Percentiles rank a stretch among this genome's conserved stretches.
Evolutionary conservation across 2,888 invertebrate species (phyloP).

Genomic region (Melanostoma scalare): DNA sequence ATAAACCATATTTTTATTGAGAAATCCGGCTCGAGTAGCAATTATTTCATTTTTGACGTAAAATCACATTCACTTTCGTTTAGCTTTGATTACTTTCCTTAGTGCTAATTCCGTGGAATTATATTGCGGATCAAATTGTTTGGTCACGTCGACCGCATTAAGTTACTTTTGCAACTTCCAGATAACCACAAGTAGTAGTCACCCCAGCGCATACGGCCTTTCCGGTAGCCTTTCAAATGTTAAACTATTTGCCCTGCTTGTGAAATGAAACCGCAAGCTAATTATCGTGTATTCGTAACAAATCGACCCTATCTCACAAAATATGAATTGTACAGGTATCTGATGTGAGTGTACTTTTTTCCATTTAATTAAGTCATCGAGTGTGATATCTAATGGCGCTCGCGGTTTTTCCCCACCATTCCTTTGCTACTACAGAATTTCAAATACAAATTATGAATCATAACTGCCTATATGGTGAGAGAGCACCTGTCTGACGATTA

Average conservation of each 20-base stretch:
- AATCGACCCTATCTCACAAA: constrained; percentile 19
- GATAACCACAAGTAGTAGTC: constrained; percentile 56
- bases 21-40: too few species aligned
- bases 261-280: constrained; percentile 55
- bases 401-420: constrained; percentile 21
- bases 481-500: constrained; percentile 67
- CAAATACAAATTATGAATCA: constrained; percentile 64
- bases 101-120: constrained; percentile 40
- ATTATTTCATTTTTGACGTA: too few species aligned
- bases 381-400: constrained; percentile 55
- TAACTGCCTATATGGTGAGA: constrained; percentile 33
- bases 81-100: neutral
- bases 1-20: too few species aligned
- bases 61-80: too few species aligned
- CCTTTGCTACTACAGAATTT: neutral
- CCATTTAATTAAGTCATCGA: constrained; percentile 68
- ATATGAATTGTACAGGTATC: neutral
- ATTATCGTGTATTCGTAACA: constrained; percentile 35
- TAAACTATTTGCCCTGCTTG: constrained; percentile 20
- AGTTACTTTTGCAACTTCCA: constrained; percentile 43
- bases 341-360: constrained; percentile 46
- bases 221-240: constrained; percentile 13
- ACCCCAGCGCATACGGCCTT: constrained; percentile 25
- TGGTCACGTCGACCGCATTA: constrained; percentile 38
- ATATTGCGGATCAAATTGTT: constrained; percentile 18